phyloP scores from a whole-genome alignment of 2,113 vertebrate species.

The Burhinus oedicnemus region DNA sequence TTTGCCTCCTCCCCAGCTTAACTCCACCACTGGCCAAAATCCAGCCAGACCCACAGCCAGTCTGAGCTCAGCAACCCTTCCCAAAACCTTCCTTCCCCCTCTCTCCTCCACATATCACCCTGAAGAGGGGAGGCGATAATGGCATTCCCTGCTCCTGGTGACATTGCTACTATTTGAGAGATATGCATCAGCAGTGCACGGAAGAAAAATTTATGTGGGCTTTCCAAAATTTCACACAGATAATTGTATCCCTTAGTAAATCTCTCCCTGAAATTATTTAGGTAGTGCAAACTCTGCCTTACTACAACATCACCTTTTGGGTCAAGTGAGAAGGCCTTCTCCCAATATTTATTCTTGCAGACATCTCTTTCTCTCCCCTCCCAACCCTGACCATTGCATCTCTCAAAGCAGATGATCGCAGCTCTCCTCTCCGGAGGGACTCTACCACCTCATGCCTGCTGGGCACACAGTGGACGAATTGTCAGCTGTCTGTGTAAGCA shows the following conservation, averaged over 20 bases:
- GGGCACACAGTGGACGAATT: not conserved
- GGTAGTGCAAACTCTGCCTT: not conserved
- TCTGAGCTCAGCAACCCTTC: not conserved
- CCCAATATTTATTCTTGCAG: not conserved
- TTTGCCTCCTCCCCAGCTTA: not conserved
- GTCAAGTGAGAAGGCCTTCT: not conserved
- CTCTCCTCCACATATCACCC: not conserved
- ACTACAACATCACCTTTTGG: not conserved
- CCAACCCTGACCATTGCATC: not conserved
- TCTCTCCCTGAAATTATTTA: not conserved
- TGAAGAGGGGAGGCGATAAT: not conserved
- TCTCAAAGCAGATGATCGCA: not conserved
- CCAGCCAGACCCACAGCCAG: not conserved
- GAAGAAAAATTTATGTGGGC: not conserved
- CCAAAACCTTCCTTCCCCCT: not conserved
- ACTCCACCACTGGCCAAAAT: not conserved
- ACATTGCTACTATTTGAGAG: not conserved
- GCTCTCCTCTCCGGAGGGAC: not conserved
- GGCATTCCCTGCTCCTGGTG: not conserved
- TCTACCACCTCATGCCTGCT: not conserved
- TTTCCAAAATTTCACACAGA: not conserved
- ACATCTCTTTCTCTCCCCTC: not conserved
- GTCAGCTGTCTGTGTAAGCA: not conserved
- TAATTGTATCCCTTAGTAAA: not conserved
- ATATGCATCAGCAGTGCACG: fast-evolving